A percentile compares a stretch with the other conserved stretches of the same genome.
phyloP scores from a whole-genome alignment of 2,888 invertebrate genomes.

The Tachina fera region DNA sequence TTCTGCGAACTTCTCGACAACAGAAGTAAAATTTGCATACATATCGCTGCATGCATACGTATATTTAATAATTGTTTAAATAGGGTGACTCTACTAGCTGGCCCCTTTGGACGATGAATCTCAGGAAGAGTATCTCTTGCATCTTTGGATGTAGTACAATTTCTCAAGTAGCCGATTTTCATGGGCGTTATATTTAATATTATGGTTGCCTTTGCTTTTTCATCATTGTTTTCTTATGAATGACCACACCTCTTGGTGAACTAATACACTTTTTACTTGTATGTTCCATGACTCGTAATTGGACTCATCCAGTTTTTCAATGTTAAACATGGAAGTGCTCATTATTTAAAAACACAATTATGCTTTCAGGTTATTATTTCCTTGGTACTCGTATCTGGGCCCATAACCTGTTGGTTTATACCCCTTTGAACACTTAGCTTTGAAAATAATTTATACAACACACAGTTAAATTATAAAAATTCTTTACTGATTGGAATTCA shows the following conservation, averaged over 20 bases:
- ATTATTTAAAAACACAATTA: not conserved
- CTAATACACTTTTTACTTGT: conserved; percentile 23
- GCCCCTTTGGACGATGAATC: conserved; percentile 62
- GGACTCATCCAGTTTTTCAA: conserved; percentile 23
- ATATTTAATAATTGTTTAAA: conserved; percentile 52
- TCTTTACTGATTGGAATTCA: too few species aligned
- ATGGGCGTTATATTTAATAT: too few species aligned
- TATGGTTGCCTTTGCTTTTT: too few species aligned
- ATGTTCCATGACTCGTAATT: conserved; percentile 46
- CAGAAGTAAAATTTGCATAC: not conserved
- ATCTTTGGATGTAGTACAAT: conserved; percentile 44
- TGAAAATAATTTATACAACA: too few species aligned
- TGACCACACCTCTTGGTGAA: conserved; percentile 40
- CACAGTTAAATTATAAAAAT: too few species aligned
- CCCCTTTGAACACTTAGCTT: too few species aligned
- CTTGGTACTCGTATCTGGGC: too few species aligned
- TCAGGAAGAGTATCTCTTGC: conserved; percentile 52
- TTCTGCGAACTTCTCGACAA: not conserved
- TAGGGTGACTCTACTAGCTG: conserved; percentile 54
- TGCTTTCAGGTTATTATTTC: too few species aligned
- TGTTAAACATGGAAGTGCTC: not conserved
- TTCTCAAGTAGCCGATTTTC: not conserved
- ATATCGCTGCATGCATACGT: not conserved
- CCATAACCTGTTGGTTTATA: too few species aligned
- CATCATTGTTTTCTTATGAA: not conserved